Conservation (phyloP, 2,888 invertebrate species). For the Axea sp. region DNA sequence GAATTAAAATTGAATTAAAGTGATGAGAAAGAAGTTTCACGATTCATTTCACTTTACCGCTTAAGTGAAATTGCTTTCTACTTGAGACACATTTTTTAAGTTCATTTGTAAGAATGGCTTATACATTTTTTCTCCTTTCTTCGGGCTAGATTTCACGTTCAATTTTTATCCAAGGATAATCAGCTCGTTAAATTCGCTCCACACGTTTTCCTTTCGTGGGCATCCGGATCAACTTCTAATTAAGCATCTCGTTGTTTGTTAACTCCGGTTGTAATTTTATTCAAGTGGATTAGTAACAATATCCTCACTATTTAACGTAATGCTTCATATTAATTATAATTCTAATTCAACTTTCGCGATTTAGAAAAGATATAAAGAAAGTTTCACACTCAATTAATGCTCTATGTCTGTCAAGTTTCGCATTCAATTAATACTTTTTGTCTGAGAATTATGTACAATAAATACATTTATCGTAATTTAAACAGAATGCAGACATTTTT, state of each 20-base stretch:
- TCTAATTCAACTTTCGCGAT: constrained; percentile 1
- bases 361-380: no score
- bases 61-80: no score
- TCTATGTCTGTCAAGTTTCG: no score
- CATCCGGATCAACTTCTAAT: constrained; percentile 29
- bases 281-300: not conserved
- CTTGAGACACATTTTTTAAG: not conserved
- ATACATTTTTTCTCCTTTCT: constrained; percentile 7
- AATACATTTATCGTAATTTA: no score
- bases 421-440: no score
- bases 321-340: not conserved
- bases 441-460: no score
- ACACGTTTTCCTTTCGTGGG: constrained; percentile 19
- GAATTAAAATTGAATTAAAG: not conserved
- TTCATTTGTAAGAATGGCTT: not conserved
- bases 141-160: constrained; percentile 8
- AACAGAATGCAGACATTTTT: no score
- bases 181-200: constrained; percentile 36
- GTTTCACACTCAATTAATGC: no score
- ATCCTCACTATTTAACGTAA: no score
- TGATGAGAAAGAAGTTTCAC: not conserved
- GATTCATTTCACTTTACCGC: no score
- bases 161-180: constrained; percentile 37
- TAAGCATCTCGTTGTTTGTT: constrained; percentile 24
- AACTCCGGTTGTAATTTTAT: constrained; percentile 10